Percentiles rank a stretch among this genome's conserved stretches.
phyloP scores from a whole-genome alignment of 1,140 invertebrate species.

The Halictus rubicundus region DNA sequence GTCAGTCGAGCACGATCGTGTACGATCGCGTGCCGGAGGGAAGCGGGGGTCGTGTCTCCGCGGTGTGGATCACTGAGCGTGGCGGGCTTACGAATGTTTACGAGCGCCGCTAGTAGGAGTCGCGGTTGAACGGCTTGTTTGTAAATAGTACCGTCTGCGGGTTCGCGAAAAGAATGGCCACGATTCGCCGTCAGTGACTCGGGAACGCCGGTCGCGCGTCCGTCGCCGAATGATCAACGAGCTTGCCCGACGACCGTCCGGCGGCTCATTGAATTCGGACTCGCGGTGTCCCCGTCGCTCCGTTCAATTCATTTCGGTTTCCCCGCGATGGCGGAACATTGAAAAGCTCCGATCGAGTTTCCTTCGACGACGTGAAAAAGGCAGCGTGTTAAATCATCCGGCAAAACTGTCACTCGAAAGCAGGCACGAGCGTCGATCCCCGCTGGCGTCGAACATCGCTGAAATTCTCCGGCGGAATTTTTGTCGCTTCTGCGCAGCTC shows the following conservation, averaged over 20 bases:
- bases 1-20: constrained; percentile 11
- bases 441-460: background rate
- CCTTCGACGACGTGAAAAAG: background rate
- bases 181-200: constrained; percentile 26
- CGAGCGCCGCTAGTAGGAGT: background rate
- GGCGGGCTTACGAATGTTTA: constrained; percentile 13
- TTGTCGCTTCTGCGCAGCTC: background rate
- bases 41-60: background rate
- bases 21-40: background rate
- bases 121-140: constrained; percentile 43
- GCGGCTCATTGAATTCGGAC: background rate
- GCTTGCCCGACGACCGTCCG: background rate
- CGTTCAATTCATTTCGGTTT: too few species aligned
- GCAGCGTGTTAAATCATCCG: background rate
- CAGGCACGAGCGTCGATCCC: background rate
- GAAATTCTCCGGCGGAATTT: constrained; percentile 10
- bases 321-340: too few species aligned
- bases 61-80: background rate
- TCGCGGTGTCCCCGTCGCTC: too few species aligned
- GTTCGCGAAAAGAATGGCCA: background rate
- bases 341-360: too few species aligned
- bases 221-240: background rate
- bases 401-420: constrained; percentile 11
- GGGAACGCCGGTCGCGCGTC: too few species aligned
- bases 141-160: constrained; percentile 48